Base-by-base conservation (phyloP, 1,140 invertebrate species). In the Tenebrio molitor region DNA sequence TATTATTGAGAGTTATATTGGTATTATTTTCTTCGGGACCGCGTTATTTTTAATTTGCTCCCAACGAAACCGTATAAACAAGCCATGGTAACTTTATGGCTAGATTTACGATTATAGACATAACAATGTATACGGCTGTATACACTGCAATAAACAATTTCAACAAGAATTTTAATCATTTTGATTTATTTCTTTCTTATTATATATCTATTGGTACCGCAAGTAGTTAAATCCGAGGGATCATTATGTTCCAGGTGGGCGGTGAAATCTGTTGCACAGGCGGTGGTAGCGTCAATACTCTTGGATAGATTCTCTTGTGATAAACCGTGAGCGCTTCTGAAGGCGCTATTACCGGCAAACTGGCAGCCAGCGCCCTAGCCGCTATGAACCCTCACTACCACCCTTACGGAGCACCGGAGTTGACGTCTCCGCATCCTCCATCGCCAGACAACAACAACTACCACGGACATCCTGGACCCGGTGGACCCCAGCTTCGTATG, bases 381-480 rank as follows among this genome's bases (percentile, higher is more conserved):
- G 86, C 86, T 79, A 90, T 90, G 89, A 90, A 90, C 88, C 88
- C 89, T 83, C 89, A 89, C 84, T 90, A 89, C 85, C 88, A 90
- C 86, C 87, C 88, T 83, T 90, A 89, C 83, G 82, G 81, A 75
- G 80, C 77, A 34, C 84, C 87, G 84, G 88, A 90, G 84, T 85
- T 89, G 73, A 88, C 88, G 84, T 89, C 88, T 80, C 88, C 89
- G 77, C 88, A 90, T 84, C 88, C 88, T 80, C 87, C 89, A 74
- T 88, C 87, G 71, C 88, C 89, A 62, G 88, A 89, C 82, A 86
- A 87, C 82, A 82, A 86, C 67, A 83, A 84, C 75, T 84, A 83
- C 72, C 84, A 82, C 63, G 78, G 76, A 1, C 79, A 81, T 71
- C 76, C 74, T 6, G 80, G 80, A 46, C 78, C 78, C 7, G 78